phyloP scores from a whole-genome alignment of 1,140 invertebrate genomes.

The Tenebrio molitor region DNA sequence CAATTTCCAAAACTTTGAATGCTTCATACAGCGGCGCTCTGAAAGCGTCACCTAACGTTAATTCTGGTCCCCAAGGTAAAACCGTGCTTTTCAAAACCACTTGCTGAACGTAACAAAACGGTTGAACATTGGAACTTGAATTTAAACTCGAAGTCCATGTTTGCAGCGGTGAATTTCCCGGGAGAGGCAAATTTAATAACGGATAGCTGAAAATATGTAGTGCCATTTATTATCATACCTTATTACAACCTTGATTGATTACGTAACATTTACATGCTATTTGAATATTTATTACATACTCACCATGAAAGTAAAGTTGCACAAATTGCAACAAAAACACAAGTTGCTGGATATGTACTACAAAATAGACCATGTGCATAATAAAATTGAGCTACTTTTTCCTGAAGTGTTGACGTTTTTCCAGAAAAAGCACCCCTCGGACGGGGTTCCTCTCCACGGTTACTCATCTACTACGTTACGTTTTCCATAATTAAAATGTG shows the following conservation, averaged over 20 bases:
- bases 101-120: conserved; percentile 88
- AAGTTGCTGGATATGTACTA: conserved; percentile 81
- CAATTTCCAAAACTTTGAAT: conserved; percentile 87
- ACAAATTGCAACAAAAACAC: conserved; percentile 78
- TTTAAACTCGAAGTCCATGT: conserved; percentile 66
- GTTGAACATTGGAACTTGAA: conserved; percentile 70
- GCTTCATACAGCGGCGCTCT: conserved; percentile 88
- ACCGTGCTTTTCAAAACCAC: conserved; percentile 79
- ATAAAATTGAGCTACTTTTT: conserved; percentile 85
- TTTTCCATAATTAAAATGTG: conserved; percentile 35
- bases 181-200: conserved; percentile 83
- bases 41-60: conserved; percentile 90
- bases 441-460: conserved; percentile 54
- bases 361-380: conserved; percentile 90
- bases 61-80: conserved; percentile 85
- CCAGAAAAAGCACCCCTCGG: conserved; percentile 51
- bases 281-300: conserved; percentile 67
- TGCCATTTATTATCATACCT: conserved; percentile 39
- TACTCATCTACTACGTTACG: conserved; percentile 56
- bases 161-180: conserved; percentile 83
- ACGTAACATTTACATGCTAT: neutral
- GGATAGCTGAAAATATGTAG: conserved; percentile 83
- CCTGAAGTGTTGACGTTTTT: conserved; percentile 72
- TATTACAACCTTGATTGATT: conserved; percentile 2
- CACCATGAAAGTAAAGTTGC: conserved; percentile 85